Conservation (phyloP, 2,888 invertebrate genomes). For the Drosophila stalkeri region DNA sequence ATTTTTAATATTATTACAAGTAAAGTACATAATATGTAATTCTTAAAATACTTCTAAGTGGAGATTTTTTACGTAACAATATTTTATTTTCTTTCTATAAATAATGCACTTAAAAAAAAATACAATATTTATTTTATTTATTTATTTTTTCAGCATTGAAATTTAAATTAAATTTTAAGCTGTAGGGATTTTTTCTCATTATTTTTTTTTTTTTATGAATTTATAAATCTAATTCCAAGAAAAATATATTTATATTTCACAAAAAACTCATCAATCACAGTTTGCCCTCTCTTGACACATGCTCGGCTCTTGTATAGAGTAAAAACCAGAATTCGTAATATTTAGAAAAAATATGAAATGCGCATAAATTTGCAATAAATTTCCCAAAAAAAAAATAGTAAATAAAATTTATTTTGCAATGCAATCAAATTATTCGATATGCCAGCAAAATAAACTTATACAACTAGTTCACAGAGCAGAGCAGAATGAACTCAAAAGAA, state of each 20-base stretch:
- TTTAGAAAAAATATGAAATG: slow-evolving; percentile 51
- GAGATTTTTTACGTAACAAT: neutral
- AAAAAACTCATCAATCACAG: slow-evolving; percentile 6
- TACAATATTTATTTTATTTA: neutral
- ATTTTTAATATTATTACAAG: no score
- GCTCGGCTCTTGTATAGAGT: neutral
- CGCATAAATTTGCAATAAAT: slow-evolving; percentile 37
- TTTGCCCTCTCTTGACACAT: neutral
- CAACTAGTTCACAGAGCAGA: slow-evolving; percentile 32
- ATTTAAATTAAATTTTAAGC: neutral
- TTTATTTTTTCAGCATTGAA: neutral
- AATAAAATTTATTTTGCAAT: slow-evolving; percentile 23
- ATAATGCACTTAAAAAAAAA: neutral
- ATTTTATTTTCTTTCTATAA: neutral
- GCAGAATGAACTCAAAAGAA: neutral
- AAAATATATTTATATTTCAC: neutral
- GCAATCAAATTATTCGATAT: slow-evolving; percentile 46
- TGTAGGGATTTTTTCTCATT: neutral
- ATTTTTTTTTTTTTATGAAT: neutral
- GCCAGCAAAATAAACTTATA: slow-evolving; percentile 49
- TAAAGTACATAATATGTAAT: no score
- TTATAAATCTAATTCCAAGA: neutral
- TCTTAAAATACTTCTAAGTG: no score
- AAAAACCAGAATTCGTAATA: slow-evolving; percentile 24
- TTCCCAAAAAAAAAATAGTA: slow-evolving; percentile 22